Conservation (phyloP, 2,113 vertebrate species). For the Varanus salvator region DNA sequence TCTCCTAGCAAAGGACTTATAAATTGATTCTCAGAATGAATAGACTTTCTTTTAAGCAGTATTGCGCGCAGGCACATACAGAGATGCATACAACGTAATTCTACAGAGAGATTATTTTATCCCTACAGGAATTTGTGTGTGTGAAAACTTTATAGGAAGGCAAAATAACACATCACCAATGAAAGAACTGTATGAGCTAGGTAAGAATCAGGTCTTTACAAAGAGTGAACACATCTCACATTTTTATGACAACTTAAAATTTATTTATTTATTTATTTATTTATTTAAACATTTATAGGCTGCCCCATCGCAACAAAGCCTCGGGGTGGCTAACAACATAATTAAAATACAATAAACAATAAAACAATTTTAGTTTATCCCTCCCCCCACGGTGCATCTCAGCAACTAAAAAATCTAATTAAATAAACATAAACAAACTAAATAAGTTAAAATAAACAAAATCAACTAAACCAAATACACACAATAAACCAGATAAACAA, state of each 20-base stretch:
- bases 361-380: too few species aligned
- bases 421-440: too few species aligned
- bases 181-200: conserved; percentile 23
- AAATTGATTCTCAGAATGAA: not conserved
- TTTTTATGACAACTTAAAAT: conserved; percentile 48
- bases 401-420: too few species aligned
- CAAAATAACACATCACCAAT: conserved; percentile 12
- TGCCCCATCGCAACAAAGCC: too few species aligned
- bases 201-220: conserved; percentile 43
- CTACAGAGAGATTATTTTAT: conserved; percentile 36
- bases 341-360: too few species aligned
- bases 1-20: not conserved
- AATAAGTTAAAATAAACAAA: too few species aligned
- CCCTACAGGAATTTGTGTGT: not conserved
- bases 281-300: too few species aligned
- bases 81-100: not conserved
- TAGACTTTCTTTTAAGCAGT: conserved; percentile 3
- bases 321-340: too few species aligned
- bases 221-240: conserved; percentile 33
- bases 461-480: too few species aligned
- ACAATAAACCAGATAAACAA: too few species aligned
- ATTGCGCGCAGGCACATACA: not conserved
- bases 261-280: too few species aligned
- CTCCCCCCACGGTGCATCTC: too few species aligned
- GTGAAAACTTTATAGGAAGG: not conserved